phyloP scores from a whole-genome alignment of 2,888 invertebrate species.

The Oasisia sp. region DNA sequence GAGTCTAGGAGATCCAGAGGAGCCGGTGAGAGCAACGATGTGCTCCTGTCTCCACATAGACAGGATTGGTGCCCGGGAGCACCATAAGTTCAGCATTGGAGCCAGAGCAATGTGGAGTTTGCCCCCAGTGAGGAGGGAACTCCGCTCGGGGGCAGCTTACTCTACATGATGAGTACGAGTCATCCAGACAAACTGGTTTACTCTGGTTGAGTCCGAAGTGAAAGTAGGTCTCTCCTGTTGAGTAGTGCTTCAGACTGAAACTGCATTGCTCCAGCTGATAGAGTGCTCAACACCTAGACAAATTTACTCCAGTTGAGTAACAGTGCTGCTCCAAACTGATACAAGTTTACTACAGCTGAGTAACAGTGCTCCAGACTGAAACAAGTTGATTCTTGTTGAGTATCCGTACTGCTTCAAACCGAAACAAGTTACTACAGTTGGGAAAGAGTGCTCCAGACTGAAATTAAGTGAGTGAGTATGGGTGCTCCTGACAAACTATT shows the following conservation, averaged over 20 bases:
- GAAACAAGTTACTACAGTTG: background rate
- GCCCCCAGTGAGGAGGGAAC: background rate
- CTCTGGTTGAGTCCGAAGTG: background rate
- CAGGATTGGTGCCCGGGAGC: background rate
- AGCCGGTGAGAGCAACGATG: background rate
- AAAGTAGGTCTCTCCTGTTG: background rate
- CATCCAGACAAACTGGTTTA: background rate
- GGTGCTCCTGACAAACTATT: background rate
- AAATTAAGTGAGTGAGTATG: too few relatives aligned
- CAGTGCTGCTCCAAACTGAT: background rate
- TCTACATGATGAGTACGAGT: background rate
- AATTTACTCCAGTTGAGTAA: background rate
- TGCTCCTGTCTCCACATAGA: background rate
- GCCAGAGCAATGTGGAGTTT: background rate
- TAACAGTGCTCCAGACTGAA: background rate
- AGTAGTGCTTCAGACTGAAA: background rate
- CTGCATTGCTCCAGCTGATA: background rate
- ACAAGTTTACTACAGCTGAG: background rate
- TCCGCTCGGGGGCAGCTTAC: background rate
- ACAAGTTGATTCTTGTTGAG: background rate
- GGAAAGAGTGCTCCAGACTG: background rate
- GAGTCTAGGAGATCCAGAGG: background rate
- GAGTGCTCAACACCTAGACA: background rate
- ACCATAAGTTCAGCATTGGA: background rate
- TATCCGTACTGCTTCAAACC: background rate